Base-by-base conservation (phyloP, 1,140 invertebrate species). In the Phenacoccus solenopsis region DNA sequence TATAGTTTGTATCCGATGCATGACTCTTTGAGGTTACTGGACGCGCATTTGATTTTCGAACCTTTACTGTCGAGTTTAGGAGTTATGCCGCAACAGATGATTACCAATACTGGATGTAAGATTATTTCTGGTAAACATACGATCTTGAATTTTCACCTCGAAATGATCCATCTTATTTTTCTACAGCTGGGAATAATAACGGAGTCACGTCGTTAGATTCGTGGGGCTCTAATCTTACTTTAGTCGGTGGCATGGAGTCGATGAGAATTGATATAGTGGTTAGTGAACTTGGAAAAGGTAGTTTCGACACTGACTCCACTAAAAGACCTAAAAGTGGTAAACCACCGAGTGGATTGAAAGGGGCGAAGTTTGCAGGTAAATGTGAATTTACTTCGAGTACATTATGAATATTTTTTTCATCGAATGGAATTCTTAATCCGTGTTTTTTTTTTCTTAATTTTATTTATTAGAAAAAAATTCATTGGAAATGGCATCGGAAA, bases 191-290 rank as follows among this genome's bases (percentile, higher is more conserved):
- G 25, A 64, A 69, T 57, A 71, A 70, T 30, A 70, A 69, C 61
- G 69, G 57, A 25, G 68, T 70, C 12, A 70, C 72, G 0, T 86
- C 87, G 0, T 81, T 94, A 72, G 90, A 95, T 75, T 92, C 91
- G 68, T 87, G 95, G 75, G 94, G 93, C 5, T 93, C 92, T 5
- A 94, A 94, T 80, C 80, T 97, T 28, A 92, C 91, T 12, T 80
- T 97, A n/a, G 87, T 90, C 70, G 90, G 88, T 13, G 86, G 85
- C 74, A 88, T 97, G 78, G 91, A 95, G 73, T 85, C 87, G 1
- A 88, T 98, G 80, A 86, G 90, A 72, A 92, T 97, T 70, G 92
- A 97, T 77, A 97, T 98, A 77, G 92, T 96, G 21, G 94, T 96
- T 70, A 90, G 89, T 75, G 90, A 92, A 78, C 86, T 87, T 74